phyloP scores from a whole-genome alignment of 2,888 invertebrate species.

The Neelides folsomi region DNA sequence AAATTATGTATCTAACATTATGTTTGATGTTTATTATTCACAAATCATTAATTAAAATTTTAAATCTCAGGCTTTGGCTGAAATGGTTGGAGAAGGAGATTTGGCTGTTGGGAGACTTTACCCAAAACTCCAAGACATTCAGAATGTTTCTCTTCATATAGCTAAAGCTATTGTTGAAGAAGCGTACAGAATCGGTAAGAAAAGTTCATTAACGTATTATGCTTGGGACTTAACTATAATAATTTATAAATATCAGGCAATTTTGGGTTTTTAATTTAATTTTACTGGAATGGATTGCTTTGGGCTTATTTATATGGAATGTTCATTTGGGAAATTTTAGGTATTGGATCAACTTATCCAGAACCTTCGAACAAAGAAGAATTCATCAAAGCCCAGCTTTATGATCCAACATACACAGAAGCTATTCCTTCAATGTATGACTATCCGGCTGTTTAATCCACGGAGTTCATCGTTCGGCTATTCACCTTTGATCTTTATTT shows the following conservation, averaged over 20 bases:
- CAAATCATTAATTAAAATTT: background rate
- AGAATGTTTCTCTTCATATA: constrained; percentile 77
- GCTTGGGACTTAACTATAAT: background rate
- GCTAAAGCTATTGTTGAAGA: constrained; percentile 74
- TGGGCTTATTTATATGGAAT: background rate
- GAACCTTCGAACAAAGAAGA: constrained; percentile 61
- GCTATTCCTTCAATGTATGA: constrained; percentile 32
- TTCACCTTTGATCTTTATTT: constrained; percentile 1
- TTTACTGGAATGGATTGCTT: background rate
- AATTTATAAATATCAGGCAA: background rate
- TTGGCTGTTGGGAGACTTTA: constrained; percentile 77
- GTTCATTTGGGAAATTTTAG: constrained; percentile 36
- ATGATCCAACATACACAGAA: constrained; percentile 61
- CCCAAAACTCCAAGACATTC: constrained; percentile 71
- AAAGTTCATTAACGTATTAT: background rate
- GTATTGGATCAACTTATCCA: constrained; percentile 69
- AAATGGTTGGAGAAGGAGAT: constrained; percentile 68
- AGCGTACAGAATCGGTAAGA: constrained; percentile 71
- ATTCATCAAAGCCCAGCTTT: constrained; percentile 60
- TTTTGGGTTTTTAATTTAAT: background rate
- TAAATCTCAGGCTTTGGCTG: constrained; percentile 56
- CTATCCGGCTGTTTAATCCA: constrained; percentile 31
- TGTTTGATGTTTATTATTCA: background rate
- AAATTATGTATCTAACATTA: background rate
- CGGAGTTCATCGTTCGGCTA: background rate